Evolutionary conservation across 2,113 vertebrate species (phyloP).

Genomic region (Nyctereutes procyonoides): DNA sequence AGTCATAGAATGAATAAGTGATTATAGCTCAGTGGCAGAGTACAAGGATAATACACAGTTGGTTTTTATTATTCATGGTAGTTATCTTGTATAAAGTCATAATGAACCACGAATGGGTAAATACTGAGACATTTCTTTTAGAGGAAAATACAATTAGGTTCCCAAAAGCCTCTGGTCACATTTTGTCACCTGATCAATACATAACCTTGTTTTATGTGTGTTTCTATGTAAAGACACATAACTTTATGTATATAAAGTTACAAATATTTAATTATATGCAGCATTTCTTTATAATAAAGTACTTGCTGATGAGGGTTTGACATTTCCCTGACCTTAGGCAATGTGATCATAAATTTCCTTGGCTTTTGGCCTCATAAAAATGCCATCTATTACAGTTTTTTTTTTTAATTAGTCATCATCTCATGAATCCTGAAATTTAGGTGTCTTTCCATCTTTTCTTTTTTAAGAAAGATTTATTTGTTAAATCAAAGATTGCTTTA

Average conservation of each 20-base stretch:
- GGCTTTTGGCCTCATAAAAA: not conserved
- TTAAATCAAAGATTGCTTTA: too few relatives aligned
- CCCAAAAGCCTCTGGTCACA: not conserved
- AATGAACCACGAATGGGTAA: not conserved
- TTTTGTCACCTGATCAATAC: not conserved
- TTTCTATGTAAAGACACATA: not conserved
- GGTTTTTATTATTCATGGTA: not conserved
- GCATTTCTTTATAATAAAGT: not conserved
- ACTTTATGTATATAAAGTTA: not conserved
- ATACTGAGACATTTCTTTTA: not conserved
- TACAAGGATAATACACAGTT: not conserved
- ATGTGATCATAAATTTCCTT: not conserved
- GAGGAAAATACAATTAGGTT: not conserved
- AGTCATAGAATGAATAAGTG: not conserved
- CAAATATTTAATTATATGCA: not conserved
- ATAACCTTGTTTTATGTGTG: not conserved
- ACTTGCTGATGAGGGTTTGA: not conserved
- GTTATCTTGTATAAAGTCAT: not conserved
- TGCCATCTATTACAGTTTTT: not conserved
- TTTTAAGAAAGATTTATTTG: too few relatives aligned
- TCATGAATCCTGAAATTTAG: not conserved
- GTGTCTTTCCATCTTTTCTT: not conserved
- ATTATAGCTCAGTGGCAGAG: not conserved
- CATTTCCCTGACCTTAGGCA: not conserved
- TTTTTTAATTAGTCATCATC: not conserved